Percentiles rank a stretch among this genome's conserved stretches.
Evolutionary conservation across 2,888 invertebrate species (phyloP).

Genomic region (Hirtodrosophila trivittata): DNA sequence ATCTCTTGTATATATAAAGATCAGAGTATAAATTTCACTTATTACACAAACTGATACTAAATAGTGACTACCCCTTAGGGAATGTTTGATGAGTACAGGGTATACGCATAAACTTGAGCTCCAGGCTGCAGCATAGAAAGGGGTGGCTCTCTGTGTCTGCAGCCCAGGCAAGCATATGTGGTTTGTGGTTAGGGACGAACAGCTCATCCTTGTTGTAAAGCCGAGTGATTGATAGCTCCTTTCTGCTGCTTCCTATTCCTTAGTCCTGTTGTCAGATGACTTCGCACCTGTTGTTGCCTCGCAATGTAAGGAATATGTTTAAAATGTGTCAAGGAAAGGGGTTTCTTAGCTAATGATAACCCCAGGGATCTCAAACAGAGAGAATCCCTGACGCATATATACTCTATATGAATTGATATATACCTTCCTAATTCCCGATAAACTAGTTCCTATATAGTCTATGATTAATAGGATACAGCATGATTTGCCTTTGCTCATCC

Average conservation of each 20-base stretch:
- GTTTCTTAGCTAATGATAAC: background rate
- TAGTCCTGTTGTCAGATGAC: slow-evolving; percentile 15
- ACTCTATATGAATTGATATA: too few relatives aligned
- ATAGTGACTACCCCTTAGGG: too few relatives aligned
- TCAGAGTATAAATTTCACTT: too few relatives aligned
- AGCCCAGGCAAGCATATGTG: slow-evolving; percentile 59
- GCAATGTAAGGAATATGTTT: slow-evolving; percentile 17
- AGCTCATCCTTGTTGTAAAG: slow-evolving; percentile 46
- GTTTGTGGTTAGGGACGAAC: slow-evolving; percentile 8
- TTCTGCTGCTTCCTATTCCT: slow-evolving; percentile 34
- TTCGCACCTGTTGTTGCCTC: slow-evolving; percentile 60
- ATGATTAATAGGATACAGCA: background rate
- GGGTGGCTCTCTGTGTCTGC: slow-evolving; percentile 47
- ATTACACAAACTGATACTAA: too few relatives aligned
- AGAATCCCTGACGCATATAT: too few relatives aligned
- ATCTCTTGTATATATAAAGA: too few relatives aligned
- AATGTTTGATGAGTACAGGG: slow-evolving; percentile 7
- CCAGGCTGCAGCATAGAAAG: slow-evolving; percentile 2
- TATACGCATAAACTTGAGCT: slow-evolving; percentile 2
- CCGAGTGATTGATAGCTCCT: slow-evolving; percentile 62
- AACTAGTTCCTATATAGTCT: too few relatives aligned
- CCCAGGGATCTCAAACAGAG: too few relatives aligned
- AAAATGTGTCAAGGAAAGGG: slow-evolving; percentile 9
- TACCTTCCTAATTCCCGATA: too few relatives aligned
- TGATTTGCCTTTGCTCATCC: too few relatives aligned